Evolutionary conservation across 2,888 invertebrate genomes (phyloP).

Genomic region (Enchytraeus crypticus): DNA sequence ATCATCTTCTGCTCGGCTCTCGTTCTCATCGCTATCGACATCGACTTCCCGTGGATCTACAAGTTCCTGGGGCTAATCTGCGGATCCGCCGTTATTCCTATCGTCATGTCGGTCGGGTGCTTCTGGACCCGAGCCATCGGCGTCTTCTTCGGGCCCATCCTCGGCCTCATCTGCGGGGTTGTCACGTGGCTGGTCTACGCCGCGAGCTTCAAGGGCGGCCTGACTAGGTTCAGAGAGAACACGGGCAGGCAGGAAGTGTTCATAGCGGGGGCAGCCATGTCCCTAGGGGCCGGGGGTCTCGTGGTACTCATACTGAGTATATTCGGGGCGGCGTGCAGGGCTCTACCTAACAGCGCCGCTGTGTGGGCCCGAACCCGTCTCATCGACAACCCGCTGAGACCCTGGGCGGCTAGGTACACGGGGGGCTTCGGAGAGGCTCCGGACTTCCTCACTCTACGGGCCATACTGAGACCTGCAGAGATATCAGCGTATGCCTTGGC

Average conservation of each 20-base stretch:
- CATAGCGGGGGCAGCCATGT: constrained; percentile 16
- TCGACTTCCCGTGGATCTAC: constrained; percentile 23
- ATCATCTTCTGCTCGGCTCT: constrained; percentile 21
- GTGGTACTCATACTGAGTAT: constrained; percentile 20
- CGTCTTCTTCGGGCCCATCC: constrained; percentile 15
- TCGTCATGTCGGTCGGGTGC: constrained; percentile 25
- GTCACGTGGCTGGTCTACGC: constrained; percentile 24
- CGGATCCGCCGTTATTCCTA: constrained; percentile 24
- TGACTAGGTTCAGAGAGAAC: constrained; percentile 18
- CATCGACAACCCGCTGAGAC: constrained; percentile 25
- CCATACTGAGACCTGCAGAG: constrained; percentile 21
- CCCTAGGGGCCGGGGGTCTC: constrained; percentile 23
- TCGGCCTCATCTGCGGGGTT: constrained; percentile 17
- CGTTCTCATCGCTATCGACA: constrained; percentile 13
- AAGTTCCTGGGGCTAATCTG: constrained; percentile 18
- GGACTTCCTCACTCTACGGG: constrained; percentile 26
- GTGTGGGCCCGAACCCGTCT: constrained; percentile 26
- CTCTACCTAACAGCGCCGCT: constrained; percentile 19
- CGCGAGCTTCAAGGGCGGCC: constrained; percentile 15
- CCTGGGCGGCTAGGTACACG: constrained; percentile 27
- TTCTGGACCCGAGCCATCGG: constrained; percentile 22
- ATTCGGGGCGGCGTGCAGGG: constrained; percentile 25
- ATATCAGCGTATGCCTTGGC: constrained; percentile 26
- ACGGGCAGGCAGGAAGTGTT: constrained; percentile 14
- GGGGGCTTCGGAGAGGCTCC: constrained; percentile 18